Conservation (phyloP, 2,113 vertebrate genomes). For the Pithys albifrons region DNA sequence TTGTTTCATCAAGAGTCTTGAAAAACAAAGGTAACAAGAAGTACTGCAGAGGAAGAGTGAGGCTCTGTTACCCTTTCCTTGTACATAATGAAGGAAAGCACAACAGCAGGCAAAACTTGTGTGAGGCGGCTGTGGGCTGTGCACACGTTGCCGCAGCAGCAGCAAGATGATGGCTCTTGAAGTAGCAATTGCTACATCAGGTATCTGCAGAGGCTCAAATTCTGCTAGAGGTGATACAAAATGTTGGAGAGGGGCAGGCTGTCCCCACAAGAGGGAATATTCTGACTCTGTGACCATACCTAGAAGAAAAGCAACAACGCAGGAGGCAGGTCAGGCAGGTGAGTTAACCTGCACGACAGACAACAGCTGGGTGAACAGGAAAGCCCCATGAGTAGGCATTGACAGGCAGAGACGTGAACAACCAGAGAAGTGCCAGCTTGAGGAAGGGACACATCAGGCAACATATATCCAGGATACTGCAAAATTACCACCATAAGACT, state of each 20-base stretch:
- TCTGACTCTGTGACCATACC: background rate
- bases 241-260: background rate
- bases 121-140: background rate
- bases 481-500: background rate
- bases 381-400: accelerated
- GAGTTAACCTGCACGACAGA: background rate
- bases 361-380: background rate
- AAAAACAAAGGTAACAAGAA: background rate
- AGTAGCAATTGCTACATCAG: background rate
- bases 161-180: background rate
- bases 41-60: background rate
- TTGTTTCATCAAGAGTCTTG: background rate
- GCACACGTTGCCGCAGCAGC: background rate
- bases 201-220: background rate
- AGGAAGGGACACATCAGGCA: background rate
- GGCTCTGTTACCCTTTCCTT: background rate
- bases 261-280: background rate
- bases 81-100: background rate
- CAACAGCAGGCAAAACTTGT: background rate
- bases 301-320: accelerated
- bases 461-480: background rate
- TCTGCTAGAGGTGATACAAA: background rate
- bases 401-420: background rate
- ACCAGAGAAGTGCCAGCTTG: background rate
- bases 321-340: background rate